These are phyloP conservation scores for Tricholauxania praeusta DNA, from an alignment of 2,888 invertebrate genomes.

Conservation along the genomic window DNA sequence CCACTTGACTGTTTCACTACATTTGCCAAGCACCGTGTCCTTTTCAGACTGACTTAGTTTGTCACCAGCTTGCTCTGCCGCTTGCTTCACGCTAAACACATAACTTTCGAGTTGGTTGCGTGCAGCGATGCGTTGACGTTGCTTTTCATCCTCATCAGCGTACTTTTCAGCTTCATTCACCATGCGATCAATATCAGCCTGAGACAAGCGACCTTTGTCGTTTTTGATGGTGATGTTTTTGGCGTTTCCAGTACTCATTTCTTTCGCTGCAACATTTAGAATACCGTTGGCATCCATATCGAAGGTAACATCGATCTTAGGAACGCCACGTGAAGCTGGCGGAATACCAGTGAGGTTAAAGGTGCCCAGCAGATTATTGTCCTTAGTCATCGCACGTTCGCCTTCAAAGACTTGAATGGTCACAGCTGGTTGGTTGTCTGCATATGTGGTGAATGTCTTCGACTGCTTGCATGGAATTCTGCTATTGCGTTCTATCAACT, in stretches of 20 bases:
- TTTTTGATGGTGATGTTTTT: conserved; percentile 85
- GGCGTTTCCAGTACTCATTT: conserved; percentile 74
- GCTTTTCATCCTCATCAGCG: conserved; percentile 79
- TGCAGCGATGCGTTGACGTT: conserved; percentile 76
- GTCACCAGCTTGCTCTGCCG: conserved; percentile 74
- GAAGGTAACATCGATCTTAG: conserved; percentile 86
- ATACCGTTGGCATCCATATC: conserved; percentile 92
- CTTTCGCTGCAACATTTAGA: conserved; percentile 84
- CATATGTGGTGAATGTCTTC: conserved; percentile 82
- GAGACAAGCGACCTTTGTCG: conserved; percentile 82
- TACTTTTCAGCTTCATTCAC: conserved; percentile 78
- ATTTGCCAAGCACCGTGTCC: conserved; percentile 74
- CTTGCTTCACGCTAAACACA: conserved; percentile 78
- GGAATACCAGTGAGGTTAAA: conserved; percentile 96
- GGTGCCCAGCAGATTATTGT: conserved; percentile 93
- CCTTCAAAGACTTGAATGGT: conserved; percentile 82
- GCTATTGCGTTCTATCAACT: conserved; percentile 78
- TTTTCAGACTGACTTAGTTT: conserved; percentile 77
- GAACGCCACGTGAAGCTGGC: conserved; percentile 88
- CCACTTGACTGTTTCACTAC: conserved; percentile 78
- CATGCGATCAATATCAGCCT: conserved; percentile 84
- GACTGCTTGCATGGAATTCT: conserved; percentile 80
- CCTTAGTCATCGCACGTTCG: conserved; percentile 90
- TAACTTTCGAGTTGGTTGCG: conserved; percentile 81
- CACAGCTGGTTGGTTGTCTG: conserved; percentile 84